Evolutionary conservation across 1,140 invertebrate species (phyloP), one percentile per base, ranked within the genome.

Genomic region (Ctenoplectra terminalis): DNA sequence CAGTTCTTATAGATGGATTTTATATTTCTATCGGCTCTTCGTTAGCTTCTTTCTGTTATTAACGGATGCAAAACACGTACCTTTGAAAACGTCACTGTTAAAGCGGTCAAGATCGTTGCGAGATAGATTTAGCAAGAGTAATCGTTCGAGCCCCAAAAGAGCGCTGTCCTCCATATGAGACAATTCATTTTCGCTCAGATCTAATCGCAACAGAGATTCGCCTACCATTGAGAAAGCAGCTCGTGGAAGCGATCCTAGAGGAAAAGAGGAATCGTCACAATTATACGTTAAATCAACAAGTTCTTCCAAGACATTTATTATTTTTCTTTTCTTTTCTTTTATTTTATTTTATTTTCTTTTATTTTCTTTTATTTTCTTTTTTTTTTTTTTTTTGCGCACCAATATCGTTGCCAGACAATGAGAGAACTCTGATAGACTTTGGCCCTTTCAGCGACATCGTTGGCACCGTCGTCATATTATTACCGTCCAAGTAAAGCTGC

Each of bases 31-130:
- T 11, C 4, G 1, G 2, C 7, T 52, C 5, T 9, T 60, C 58
- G 0, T 20, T 31, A 1, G 20, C 8, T 8, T 8, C 8, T 2
- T 31, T 6, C 29, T n/a, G n/a, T 0, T 17, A 9, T 31, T 20
- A 11, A 11, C 9, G 4, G 3, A 23, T 8, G 23, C 8, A 11
- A 29, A 20, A 8, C 31, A 17, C 15, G 26, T 43, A 46, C 95
- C 96, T 93, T 96, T 95, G 87, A 97, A 98, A 60, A 97, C 96
- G 88, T 97, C 97, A 89, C 96, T 97, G 91, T 97, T 97, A 88
- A 98, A 95, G 82, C 96, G 95, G 2, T 94, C 94, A 1, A 98
- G 94, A 80, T 96, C 95, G 92, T 98, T 98, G 79, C 95, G 95
- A 0, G 96, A 95, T 8, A 98, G 92, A 87, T 96, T 95, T 8